These are phyloP conservation scores for Apeltes quadracus DNA, from an alignment of 2,113 vertebrate species.

Conservation along the genomic window DNA sequence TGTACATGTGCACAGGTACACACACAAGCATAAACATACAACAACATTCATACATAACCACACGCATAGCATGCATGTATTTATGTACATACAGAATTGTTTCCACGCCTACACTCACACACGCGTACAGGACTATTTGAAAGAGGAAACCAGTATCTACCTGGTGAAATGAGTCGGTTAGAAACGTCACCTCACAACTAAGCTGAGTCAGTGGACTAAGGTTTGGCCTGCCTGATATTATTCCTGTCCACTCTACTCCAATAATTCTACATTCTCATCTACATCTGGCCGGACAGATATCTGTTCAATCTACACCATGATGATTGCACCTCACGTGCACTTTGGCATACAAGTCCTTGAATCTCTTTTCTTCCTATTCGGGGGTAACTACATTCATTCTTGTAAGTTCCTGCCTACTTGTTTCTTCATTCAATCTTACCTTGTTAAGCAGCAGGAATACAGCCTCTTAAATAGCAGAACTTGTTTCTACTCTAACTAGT, in stretches of 20 bases:
- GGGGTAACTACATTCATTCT: background rate
- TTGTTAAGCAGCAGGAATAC: slow-evolving; percentile 3
- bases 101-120: slow-evolving; percentile 2
- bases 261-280: background rate
- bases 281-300: background rate
- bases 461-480: background rate
- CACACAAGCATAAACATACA: slow-evolving; percentile 41
- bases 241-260: background rate
- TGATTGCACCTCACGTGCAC: background rate
- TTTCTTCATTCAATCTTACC: background rate
- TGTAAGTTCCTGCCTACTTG: background rate
- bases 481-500: slow-evolving; percentile 10
- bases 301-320: background rate
- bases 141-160: slow-evolving; percentile 34
- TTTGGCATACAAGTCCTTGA: background rate
- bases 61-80: slow-evolving; percentile 19
- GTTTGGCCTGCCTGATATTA: background rate
- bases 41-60: slow-evolving; percentile 8
- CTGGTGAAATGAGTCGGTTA: slow-evolving; percentile 43
- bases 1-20: slow-evolving; percentile 51
- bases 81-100: slow-evolving; percentile 20
- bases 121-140: slow-evolving; percentile 22
- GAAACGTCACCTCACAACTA: slow-evolving; percentile 26
- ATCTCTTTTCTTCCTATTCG: background rate
- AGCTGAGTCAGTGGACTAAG: background rate